Evolutionary conservation across 2,797 vertebrate genomes (phyloP), one percentile per base, ranked within the genome.

Genomic region (Chrosomus eos): DNA sequence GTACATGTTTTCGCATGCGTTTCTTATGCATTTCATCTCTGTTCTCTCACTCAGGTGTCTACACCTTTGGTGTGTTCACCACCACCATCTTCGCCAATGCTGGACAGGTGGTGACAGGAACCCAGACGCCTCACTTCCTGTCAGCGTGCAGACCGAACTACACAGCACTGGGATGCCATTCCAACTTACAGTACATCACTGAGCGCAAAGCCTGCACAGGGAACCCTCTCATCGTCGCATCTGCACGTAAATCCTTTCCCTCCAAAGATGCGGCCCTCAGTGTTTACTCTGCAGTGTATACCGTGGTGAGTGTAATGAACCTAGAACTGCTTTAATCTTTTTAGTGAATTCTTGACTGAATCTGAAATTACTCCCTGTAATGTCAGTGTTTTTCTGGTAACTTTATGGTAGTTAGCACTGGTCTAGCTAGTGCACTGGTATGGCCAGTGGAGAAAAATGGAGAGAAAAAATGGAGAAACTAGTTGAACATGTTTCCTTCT

Each of bases 1-100:
- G 43, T 11, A 40, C 31, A 62, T 14, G 23, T 33, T 58, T 38
- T 11, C 4, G 3, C 82, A 31, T 88, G 43, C 62, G 6, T 53
- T 26, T 33, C 36, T 55, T 9, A 23, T 10, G 21, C 18, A 9
- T 75, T 67, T 82, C 16, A 13, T n/a, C 2, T 53, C 31, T 73
- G 6, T 71, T 5, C 28, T 72, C 5, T 81, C 18, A 40, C 28
- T 14, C 88, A 98, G 97, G 97, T 3, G 96, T 98, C 53, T 98
- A 97, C 90, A 96, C 97, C 53, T 98, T 98, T 1, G 97, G 97
- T 76, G 96, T 98, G 71, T 97, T 98, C 90, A 96, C 97, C 81
- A 98, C 97, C 38, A 97, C 96, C 85, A 98, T 98, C 91, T 98
- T 97, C 45, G 97, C 96, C 87, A 98, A 97, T 10, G 97, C 97